phyloP scores from a whole-genome alignment of 2,797 vertebrate species.

The Hypotaenidia philippensis region DNA sequence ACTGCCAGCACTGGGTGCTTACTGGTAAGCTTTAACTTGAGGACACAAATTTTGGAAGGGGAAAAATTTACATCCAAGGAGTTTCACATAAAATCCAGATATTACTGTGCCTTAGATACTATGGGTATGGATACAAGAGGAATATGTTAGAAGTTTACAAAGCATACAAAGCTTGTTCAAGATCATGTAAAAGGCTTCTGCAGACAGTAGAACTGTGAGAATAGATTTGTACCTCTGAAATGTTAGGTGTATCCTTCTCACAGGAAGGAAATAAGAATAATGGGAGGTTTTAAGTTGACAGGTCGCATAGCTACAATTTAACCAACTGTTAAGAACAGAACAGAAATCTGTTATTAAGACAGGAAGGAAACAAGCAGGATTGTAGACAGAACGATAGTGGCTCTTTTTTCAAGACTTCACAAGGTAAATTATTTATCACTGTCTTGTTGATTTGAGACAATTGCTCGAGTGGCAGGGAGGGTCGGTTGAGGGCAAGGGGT shows the following conservation, averaged over 20 bases:
- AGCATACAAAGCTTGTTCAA: background rate
- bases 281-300: background rate
- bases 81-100: background rate
- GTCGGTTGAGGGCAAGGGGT: rapidly evolving
- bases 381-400: background rate
- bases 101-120: background rate
- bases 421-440: background rate
- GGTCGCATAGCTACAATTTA: background rate
- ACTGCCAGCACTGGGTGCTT: background rate
- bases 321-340: background rate
- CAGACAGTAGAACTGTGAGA: background rate
- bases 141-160: background rate
- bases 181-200: background rate
- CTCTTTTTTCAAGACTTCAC: background rate
- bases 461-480: background rate
- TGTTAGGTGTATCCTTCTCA: background rate
- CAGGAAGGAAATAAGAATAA: background rate
- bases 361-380: background rate
- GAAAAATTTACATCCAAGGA: background rate
- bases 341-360: background rate
- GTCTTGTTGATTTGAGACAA: background rate
- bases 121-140: background rate
- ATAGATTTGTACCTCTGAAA: background rate
- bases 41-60: background rate
- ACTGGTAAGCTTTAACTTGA: background rate